A percentile compares a stretch with the other conserved stretches of the same genome.
These are phyloP conservation scores for Acanthosoma haemorrhoidale DNA, from an alignment of 2,888 invertebrate species.

Conservation along the genomic window DNA sequence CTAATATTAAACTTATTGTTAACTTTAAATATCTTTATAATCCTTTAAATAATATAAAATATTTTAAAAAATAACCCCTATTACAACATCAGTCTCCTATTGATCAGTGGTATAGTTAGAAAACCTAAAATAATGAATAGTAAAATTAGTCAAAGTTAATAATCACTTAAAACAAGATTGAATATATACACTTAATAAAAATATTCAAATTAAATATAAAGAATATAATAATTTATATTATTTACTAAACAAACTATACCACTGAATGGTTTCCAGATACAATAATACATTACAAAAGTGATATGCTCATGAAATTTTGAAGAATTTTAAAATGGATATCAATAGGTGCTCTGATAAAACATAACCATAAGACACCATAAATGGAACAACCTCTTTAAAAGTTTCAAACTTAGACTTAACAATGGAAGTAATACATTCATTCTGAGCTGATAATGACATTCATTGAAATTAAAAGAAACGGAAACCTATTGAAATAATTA, in stretches of 20 bases:
- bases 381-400: too few species aligned
- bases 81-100: constrained; percentile 12
- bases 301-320: too few species aligned
- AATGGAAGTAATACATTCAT: too few species aligned
- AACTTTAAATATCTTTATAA: background rate
- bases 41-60: background rate
- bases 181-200: background rate
- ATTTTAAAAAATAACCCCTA: background rate
- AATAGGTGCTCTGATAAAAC: too few species aligned
- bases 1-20: background rate
- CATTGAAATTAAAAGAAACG: too few species aligned
- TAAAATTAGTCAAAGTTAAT: background rate
- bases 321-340: too few species aligned
- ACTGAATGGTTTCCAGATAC: background rate
- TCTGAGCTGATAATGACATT: too few species aligned
- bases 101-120: constrained; percentile 16
- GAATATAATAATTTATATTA: background rate
- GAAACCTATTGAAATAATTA: too few species aligned
- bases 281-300: background rate
- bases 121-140: background rate
- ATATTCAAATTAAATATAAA: too few species aligned
- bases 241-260: background rate
- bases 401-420: too few species aligned
- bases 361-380: too few species aligned
- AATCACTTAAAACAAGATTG: background rate